Conservation (phyloP, 2,113 vertebrate genomes). For the Equus przewalskii region DNA sequence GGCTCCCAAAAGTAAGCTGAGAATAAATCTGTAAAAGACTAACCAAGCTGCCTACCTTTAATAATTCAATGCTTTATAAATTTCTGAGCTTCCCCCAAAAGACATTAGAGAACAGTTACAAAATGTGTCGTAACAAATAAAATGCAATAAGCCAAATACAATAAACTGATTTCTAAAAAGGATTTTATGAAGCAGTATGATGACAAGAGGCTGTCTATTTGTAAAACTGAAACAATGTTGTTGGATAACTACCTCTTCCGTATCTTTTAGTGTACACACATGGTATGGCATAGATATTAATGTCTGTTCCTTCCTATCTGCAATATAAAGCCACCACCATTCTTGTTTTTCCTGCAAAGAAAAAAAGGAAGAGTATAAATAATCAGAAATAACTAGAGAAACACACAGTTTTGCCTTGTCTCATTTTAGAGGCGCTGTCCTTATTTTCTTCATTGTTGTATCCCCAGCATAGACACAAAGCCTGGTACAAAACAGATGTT, state of each 20-base stretch:
- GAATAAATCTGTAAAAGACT: constrained; percentile 58
- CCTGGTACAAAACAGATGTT: not conserved
- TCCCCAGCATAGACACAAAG: not conserved
- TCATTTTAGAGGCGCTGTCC: not conserved
- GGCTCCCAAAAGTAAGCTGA: not conserved
- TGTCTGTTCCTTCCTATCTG: constrained; percentile 96
- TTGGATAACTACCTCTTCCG: constrained; percentile 93
- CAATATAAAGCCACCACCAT: constrained; percentile 99
- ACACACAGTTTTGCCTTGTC: not conserved
- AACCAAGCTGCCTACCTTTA: not conserved
- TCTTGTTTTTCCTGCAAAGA: constrained; percentile 95
- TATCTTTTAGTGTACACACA: constrained; percentile 97
- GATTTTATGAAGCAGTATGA: constrained; percentile 18
- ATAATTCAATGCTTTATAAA: constrained; percentile 17
- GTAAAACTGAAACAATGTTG: not conserved
- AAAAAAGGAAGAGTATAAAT: not conserved
- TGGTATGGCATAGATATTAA: constrained; percentile 99
- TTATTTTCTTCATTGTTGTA: not conserved
- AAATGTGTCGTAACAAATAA: not conserved
- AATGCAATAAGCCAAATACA: not conserved
- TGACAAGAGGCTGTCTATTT: not conserved
- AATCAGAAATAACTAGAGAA: not conserved
- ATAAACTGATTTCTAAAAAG: not conserved
- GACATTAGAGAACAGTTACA: not conserved
- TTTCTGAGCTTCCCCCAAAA: not conserved